Conservation (phyloP, 2,888 invertebrate species). For the Cremastinae sp. region DNA sequence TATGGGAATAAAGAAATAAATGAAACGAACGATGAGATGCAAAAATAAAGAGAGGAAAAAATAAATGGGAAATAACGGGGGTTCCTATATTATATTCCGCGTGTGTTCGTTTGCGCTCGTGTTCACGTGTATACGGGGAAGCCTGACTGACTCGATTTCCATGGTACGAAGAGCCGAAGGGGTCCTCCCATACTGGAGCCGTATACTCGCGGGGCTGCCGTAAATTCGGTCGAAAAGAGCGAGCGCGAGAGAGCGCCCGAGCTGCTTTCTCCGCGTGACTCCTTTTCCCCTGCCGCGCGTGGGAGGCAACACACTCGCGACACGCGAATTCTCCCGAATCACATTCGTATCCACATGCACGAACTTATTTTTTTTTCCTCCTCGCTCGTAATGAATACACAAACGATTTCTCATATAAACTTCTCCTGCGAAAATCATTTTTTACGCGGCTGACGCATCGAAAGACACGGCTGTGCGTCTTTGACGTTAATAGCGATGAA, state of each 20-base stretch:
- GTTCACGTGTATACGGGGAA: slow-evolving; percentile 63
- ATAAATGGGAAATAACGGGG: slow-evolving; percentile 58
- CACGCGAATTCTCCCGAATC: slow-evolving; percentile 19
- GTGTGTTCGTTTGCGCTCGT: too few species aligned
- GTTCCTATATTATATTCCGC: slow-evolving; percentile 41
- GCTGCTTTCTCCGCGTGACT: slow-evolving; percentile 73
- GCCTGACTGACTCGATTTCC: slow-evolving; percentile 51
- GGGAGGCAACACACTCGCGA: slow-evolving; percentile 65
- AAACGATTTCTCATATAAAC: too few species aligned
- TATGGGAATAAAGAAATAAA: slow-evolving; percentile 54
- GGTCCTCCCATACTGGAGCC: slow-evolving; percentile 20
- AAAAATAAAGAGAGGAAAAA: slow-evolving; percentile 55
- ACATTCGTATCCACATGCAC: too few species aligned
- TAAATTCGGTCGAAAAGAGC: slow-evolving; percentile 66
- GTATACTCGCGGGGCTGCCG: slow-evolving; percentile 61
- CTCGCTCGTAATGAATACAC: not conserved
- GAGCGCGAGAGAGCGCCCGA: slow-evolving; percentile 50
- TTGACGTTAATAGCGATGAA: too few species aligned
- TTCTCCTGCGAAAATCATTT: too few species aligned
- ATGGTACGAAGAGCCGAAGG: slow-evolving; percentile 57
- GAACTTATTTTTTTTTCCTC: not conserved
- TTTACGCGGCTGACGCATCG: too few species aligned
- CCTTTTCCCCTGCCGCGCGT: slow-evolving; percentile 60
- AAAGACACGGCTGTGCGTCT: too few species aligned
- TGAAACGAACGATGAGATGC: slow-evolving; percentile 41